These are phyloP conservation scores for Gulo gulo DNA, from an alignment of 2,113 vertebrate genomes.

Conservation along the genomic window DNA sequence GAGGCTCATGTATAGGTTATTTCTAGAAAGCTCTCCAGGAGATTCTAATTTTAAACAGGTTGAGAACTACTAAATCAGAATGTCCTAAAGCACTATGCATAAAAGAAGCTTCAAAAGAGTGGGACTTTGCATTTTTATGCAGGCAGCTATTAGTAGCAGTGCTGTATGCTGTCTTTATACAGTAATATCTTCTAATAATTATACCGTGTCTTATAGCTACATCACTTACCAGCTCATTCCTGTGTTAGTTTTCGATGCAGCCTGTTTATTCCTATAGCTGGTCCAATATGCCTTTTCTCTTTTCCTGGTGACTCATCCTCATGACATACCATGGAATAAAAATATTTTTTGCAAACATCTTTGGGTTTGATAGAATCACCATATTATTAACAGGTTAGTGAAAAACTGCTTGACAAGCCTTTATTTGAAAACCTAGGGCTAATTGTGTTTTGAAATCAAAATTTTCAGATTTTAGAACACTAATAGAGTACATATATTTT, in stretches of 20 bases:
- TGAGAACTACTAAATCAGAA: background rate
- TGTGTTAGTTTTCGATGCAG: background rate
- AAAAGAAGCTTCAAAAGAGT: background rate
- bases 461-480: conserved; percentile 27
- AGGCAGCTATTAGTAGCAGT: background rate
- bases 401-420: background rate
- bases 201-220: background rate
- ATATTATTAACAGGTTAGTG: background rate
- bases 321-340: background rate
- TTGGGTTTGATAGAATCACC: background rate
- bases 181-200: background rate
- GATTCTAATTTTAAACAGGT: background rate
- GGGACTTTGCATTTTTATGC: background rate
- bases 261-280: background rate
- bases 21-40: background rate
- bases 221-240: background rate
- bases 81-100: background rate
- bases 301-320: background rate
- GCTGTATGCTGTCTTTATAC: background rate
- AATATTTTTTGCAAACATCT: background rate
- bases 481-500: background rate
- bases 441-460: background rate
- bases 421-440: background rate
- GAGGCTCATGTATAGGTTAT: background rate
- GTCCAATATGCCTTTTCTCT: background rate